These are phyloP conservation scores for Cotesia congregata DNA, from an alignment of 2,888 invertebrate genomes.

Conservation along the genomic window DNA sequence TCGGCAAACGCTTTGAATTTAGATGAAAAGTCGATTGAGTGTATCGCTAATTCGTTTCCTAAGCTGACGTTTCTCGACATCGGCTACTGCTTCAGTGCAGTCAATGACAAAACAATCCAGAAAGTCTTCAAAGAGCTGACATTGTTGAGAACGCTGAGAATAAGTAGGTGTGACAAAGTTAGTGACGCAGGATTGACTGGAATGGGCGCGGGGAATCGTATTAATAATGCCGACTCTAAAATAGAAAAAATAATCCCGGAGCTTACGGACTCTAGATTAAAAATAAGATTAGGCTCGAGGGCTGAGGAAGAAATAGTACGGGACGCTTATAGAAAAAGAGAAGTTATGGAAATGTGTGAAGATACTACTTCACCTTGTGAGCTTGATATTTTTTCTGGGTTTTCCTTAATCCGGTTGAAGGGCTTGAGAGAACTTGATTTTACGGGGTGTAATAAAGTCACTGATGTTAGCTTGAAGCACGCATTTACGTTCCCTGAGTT, in stretches of 20 bases:
- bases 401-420: conserved; percentile 60
- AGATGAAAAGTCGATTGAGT: conserved; percentile 76
- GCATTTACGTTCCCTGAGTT: conserved; percentile 79
- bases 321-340: conserved; percentile 77
- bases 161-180: conserved; percentile 79
- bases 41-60: conserved; percentile 74
- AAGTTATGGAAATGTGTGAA: conserved; percentile 77
- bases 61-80: conserved; percentile 76
- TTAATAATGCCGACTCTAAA: conserved; percentile 49
- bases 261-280: conserved; percentile 53
- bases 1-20: conserved; percentile 76
- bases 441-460: conserved; percentile 79
- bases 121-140: conserved; percentile 77
- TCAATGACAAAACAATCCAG: conserved; percentile 78
- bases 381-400: conserved; percentile 48
- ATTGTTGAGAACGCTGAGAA: conserved; percentile 74
- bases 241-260: conserved; percentile 40
- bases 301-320: conserved; percentile 80
- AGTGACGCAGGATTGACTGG: conserved; percentile 82
- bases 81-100: conserved; percentile 79
- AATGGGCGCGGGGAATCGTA: conserved; percentile 72
- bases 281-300: conserved; percentile 76
- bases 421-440: conserved; percentile 76
- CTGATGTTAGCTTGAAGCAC: conserved; percentile 80
- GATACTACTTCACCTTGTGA: conserved; percentile 62